Percentiles rank a stretch among this genome's conserved stretches.
These are phyloP conservation scores for Calidris pygmaea DNA, from an alignment of 2,113 vertebrate species.

Conservation along the genomic window DNA sequence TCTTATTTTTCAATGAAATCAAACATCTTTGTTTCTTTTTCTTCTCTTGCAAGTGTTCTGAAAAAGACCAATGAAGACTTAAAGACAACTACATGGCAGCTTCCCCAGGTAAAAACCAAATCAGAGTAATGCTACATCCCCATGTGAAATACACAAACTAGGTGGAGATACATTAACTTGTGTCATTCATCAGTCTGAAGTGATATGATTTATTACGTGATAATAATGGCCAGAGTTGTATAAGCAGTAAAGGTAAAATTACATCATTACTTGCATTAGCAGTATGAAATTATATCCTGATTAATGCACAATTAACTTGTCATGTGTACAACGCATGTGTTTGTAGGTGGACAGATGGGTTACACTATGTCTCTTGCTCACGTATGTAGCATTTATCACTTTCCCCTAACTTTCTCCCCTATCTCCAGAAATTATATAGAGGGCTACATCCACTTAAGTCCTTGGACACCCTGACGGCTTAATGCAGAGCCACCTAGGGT, in stretches of 20 bases:
- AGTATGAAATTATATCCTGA: slow-evolving; percentile 63
- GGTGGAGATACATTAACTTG: slow-evolving; percentile 17
- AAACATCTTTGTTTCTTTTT: background rate
- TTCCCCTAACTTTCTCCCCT: background rate
- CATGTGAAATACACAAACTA: slow-evolving; percentile 29
- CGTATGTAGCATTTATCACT: slow-evolving; percentile 32
- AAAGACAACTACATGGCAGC: background rate
- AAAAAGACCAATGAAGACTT: background rate
- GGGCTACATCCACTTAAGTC: background rate
- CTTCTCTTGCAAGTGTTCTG: background rate
- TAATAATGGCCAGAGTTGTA: slow-evolving; percentile 29
- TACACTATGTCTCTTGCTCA: background rate
- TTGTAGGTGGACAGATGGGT: slow-evolving; percentile 53
- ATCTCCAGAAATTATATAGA: background rate
- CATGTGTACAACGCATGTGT: slow-evolving; percentile 21
- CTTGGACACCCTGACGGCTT: background rate
- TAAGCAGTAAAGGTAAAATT: slow-evolving; percentile 63
- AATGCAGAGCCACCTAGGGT: background rate
- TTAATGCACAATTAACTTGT: slow-evolving; percentile 69
- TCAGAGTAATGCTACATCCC: background rate
- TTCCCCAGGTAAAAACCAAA: background rate
- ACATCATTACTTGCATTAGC: slow-evolving; percentile 63
- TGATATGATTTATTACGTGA: slow-evolving; percentile 51
- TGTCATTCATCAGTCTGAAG: slow-evolving; percentile 49
- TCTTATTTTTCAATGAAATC: background rate